Evolutionary conservation across 2,797 vertebrate species (phyloP).

Genomic region (Clangula hyemalis): DNA sequence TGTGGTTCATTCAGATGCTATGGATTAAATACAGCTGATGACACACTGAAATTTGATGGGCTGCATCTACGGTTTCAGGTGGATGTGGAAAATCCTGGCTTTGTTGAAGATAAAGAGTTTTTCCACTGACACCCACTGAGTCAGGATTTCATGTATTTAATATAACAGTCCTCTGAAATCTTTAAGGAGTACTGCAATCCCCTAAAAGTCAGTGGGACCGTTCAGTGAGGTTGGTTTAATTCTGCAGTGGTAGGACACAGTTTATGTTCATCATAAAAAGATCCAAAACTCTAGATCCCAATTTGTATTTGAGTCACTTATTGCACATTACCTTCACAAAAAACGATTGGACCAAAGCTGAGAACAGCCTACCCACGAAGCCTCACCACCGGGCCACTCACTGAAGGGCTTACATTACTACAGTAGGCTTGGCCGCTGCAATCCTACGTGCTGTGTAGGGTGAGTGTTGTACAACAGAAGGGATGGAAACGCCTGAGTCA

Average conservation of each 20-base stretch:
- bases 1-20: neutral
- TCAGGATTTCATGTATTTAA: neutral
- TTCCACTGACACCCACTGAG: neutral
- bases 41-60: neutral
- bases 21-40: neutral
- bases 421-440: neutral
- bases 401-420: neutral
- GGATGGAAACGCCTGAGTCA: neutral
- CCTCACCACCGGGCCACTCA: rapidly evolving
- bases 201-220: neutral
- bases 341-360: neutral
- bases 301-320: neutral
- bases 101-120: neutral
- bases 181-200: neutral
- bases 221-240: neutral
- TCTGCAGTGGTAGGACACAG: neutral
- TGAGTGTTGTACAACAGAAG: rapidly evolving
- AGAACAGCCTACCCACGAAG: neutral
- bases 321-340: neutral
- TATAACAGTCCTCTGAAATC: neutral
- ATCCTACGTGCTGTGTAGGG: neutral
- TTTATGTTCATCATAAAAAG: neutral
- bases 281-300: neutral
- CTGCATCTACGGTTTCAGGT: neutral
- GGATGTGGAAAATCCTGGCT: neutral